A percentile compares a stretch with the other conserved stretches of the same genome.
Evolutionary conservation across 1,140 invertebrate species (phyloP).

Genomic region (Eriosoma lanigerum): DNA sequence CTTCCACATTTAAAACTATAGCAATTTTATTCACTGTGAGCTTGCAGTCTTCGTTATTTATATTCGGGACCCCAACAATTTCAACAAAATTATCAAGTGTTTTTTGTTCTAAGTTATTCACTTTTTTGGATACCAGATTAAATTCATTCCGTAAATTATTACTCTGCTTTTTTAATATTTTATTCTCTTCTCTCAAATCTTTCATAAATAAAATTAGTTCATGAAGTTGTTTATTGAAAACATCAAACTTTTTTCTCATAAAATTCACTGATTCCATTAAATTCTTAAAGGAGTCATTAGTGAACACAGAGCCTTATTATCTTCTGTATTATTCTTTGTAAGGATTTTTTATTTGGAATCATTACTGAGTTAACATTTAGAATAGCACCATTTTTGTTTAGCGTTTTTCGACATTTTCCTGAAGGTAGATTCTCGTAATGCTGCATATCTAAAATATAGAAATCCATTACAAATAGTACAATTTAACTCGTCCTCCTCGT

Average conservation of each 20-base stretch:
- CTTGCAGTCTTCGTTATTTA: neutral
- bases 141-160: no score
- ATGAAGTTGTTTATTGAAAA: neutral
- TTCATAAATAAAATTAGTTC: neutral
- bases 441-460: neutral
- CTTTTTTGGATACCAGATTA: neutral
- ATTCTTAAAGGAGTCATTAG: neutral
- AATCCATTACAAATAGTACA: neutral
- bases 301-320: no score
- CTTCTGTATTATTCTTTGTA: neutral
- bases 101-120: neutral
- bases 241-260: neutral
- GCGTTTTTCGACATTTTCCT: neutral
- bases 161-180: neutral
- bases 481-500: neutral
- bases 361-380: neutral
- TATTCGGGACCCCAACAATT: neutral
- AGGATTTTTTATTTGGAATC: neutral
- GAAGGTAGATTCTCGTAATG: neutral
- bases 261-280: neutral
- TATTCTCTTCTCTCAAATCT: neutral
- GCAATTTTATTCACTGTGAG: no score
- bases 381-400: neutral
- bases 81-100: neutral
- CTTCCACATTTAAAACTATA: no score